phyloP scores from a whole-genome alignment of 2,888 invertebrate genomes.

The Oscheius onirici region DNA sequence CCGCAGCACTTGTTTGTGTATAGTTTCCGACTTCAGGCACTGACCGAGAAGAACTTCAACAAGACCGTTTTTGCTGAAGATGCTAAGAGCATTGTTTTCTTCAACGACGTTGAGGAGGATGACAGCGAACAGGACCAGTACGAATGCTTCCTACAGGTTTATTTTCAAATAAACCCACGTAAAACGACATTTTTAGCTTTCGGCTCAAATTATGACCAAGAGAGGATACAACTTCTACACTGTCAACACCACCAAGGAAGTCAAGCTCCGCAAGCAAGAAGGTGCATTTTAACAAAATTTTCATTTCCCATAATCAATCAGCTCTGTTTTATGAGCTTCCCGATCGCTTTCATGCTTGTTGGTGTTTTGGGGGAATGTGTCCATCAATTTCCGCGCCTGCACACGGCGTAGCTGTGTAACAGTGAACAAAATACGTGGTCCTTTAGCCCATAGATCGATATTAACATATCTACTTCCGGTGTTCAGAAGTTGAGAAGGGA shows the following conservation, averaged over 20 bases:
- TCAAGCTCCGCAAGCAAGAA: conserved; percentile 69
- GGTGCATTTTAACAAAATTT: conserved; percentile 41
- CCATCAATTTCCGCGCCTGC: conserved; percentile 30
- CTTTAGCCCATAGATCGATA: background rate
- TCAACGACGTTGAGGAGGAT: conserved; percentile 71
- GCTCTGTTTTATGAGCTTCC: background rate
- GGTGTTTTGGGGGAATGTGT: conserved; percentile 1
- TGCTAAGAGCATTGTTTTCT: conserved; percentile 71
- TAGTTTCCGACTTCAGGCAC: conserved; percentile 43
- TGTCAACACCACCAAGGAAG: conserved; percentile 71
- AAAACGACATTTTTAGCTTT: conserved; percentile 58
- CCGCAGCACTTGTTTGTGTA: conserved; percentile 1
- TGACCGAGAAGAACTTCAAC: conserved; percentile 71
- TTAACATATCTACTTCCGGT: background rate
- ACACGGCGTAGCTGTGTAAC: conserved; percentile 28
- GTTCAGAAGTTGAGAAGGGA: conserved; percentile 69
- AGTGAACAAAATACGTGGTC: conserved; percentile 26
- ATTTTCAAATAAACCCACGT: background rate
- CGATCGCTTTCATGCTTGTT: conserved; percentile 10
- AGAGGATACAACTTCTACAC: conserved; percentile 72
- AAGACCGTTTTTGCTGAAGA: conserved; percentile 71
- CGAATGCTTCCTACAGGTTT: conserved; percentile 71
- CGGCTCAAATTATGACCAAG: conserved; percentile 72
- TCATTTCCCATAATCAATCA: background rate
- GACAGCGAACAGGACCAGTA: conserved; percentile 71